phyloP scores from a whole-genome alignment of 2,888 invertebrate genomes.

The Leptinotarsa tumamoca region DNA sequence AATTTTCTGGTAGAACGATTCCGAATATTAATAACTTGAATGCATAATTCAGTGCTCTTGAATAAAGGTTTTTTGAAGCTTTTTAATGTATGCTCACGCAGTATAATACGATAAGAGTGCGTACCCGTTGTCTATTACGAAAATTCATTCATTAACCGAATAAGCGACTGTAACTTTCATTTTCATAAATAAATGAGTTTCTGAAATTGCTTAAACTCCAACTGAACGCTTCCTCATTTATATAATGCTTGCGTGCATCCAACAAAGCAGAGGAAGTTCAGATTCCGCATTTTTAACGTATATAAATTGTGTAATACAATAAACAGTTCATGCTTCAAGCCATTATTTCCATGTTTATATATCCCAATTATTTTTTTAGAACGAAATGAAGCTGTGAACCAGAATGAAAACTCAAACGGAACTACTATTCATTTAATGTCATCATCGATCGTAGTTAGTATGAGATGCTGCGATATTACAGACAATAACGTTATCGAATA shows the following conservation, averaged over 20 bases:
- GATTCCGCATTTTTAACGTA: slow-evolving; percentile 48
- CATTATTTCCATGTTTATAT: slow-evolving; percentile 42
- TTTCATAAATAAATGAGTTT: slow-evolving; percentile 46
- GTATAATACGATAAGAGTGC: slow-evolving; percentile 37
- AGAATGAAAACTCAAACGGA: slow-evolving; percentile 18
- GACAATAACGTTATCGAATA: too few species aligned
- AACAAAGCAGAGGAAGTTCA: slow-evolving; percentile 59
- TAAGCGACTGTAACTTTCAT: slow-evolving; percentile 35
- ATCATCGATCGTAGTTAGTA: too few species aligned
- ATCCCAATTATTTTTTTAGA: slow-evolving; percentile 36
- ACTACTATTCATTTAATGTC: slow-evolving; percentile 3
- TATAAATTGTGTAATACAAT: slow-evolving; percentile 47
- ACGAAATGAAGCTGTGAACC: slow-evolving; percentile 9
- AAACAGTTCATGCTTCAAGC: slow-evolving; percentile 46
- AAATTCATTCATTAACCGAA: slow-evolving; percentile 34
- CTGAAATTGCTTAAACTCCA: slow-evolving; percentile 54
- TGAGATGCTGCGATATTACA: too few species aligned
- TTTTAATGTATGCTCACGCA: slow-evolving; percentile 36
- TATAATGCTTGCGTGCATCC: slow-evolving; percentile 58
- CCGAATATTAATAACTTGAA: slow-evolving; percentile 34
- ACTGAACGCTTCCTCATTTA: slow-evolving; percentile 58
- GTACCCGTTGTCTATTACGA: slow-evolving; percentile 34
- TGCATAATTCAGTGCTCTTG: slow-evolving; percentile 27
- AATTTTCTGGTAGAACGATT: slow-evolving; percentile 36
- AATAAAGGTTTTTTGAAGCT: slow-evolving; percentile 32